These are phyloP conservation scores for Drosophila sechellia DNA, from an alignment of 1,140 invertebrate genomes.

Conservation along the genomic window DNA sequence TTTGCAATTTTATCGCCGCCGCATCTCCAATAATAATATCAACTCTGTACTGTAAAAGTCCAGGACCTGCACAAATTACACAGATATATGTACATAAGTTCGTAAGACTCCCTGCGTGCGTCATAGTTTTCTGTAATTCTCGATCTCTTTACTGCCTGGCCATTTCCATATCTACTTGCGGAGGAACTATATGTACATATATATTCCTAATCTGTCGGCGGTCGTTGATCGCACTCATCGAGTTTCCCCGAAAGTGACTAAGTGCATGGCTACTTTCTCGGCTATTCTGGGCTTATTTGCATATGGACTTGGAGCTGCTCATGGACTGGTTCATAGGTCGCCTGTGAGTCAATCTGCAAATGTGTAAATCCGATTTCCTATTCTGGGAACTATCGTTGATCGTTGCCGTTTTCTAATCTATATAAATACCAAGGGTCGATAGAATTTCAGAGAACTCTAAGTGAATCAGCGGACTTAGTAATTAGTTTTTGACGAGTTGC, in stretches of 20 bases:
- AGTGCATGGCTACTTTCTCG: not conserved
- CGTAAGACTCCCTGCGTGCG: conserved; percentile 16
- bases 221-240: conserved; percentile 24
- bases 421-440: conserved; percentile 15
- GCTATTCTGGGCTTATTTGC: conserved; percentile 3
- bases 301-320: conserved; percentile 7
- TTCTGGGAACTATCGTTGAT: conserved; percentile 33
- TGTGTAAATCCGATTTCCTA: conserved; percentile 26
- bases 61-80: conserved; percentile 29
- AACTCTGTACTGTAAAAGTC: conserved; percentile 48
- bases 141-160: not conserved
- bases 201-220: conserved; percentile 26
- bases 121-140: conserved; percentile 35
- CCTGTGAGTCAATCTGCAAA: conserved; percentile 37
- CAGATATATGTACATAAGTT: not conserved
- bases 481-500: conserved; percentile 3
- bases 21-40: conserved; percentile 40
- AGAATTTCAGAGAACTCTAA: conserved; percentile 12
- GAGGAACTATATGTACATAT: conserved; percentile 3
- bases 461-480: conserved; percentile 18
- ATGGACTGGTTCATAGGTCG: conserved; percentile 39
- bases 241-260: conserved; percentile 40
- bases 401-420: conserved; percentile 8
- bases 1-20: conserved; percentile 62
- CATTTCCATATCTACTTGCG: conserved; percentile 28